phyloP scores from a whole-genome alignment of 2,888 invertebrate species.

The Eupithecia vulgata region DNA sequence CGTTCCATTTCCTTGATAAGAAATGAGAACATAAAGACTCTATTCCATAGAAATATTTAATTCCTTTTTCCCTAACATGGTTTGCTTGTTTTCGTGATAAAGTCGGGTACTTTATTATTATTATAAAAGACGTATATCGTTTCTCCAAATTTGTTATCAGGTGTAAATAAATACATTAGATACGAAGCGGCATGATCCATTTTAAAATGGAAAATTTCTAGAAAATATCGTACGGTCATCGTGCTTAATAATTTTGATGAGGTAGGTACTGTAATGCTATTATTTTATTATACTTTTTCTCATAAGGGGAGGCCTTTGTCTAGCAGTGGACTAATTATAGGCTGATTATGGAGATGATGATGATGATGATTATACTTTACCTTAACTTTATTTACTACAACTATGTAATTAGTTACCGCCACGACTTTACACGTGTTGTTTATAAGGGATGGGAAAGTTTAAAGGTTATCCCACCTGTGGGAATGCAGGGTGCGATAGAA shows the following conservation, averaged over 20 bases:
- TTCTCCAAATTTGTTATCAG: constrained; percentile 11
- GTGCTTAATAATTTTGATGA: background rate
- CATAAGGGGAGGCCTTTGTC: too few species aligned
- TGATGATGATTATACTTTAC: too few species aligned
- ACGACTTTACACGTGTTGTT: too few species aligned
- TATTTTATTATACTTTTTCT: too few species aligned
- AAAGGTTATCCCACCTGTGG: too few species aligned
- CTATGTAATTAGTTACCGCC: too few species aligned
- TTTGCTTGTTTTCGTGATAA: constrained; percentile 15
- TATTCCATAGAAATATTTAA: background rate
- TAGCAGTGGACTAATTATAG: too few species aligned
- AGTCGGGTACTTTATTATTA: background rate
- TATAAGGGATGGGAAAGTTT: too few species aligned
- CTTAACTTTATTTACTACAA: too few species aligned
- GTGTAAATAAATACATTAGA: background rate
- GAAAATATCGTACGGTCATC: background rate
- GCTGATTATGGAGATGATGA: too few species aligned
- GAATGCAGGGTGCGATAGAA: too few species aligned
- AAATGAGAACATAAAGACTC: background rate
- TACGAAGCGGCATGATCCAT: background rate
- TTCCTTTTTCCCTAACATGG: constrained; percentile 16
- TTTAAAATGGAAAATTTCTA: background rate
- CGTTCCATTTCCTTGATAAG: background rate
- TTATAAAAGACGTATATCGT: constrained; percentile 18
- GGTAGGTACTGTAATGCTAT: background rate